Percentiles rank a stretch among this genome's conserved stretches.
These are phyloP conservation scores for Mus pahari DNA, from an alignment of 2,113 vertebrate species.

Conservation along the genomic window DNA sequence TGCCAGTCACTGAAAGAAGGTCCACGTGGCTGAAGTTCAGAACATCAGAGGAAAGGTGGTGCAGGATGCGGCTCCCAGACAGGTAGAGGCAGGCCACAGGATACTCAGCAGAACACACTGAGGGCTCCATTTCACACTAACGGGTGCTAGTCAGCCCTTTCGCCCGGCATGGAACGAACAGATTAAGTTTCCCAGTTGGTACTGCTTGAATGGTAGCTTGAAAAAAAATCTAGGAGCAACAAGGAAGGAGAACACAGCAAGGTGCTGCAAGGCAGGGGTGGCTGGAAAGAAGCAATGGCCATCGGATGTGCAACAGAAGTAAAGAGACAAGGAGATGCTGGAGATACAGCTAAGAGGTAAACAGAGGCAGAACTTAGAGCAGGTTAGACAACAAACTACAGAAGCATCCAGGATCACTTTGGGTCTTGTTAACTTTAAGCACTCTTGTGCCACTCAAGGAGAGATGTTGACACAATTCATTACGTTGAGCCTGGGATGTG, in stretches of 20 bases:
- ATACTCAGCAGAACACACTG: too few relatives aligned
- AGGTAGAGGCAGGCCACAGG: neutral
- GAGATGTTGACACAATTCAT: neutral
- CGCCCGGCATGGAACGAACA: neutral
- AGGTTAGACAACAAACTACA: neutral
- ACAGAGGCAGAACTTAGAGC: neutral
- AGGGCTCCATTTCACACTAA: neutral
- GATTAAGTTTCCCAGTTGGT: neutral
- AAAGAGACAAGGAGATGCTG: neutral
- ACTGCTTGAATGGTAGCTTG: neutral
- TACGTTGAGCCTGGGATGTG: neutral
- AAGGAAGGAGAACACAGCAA: neutral
- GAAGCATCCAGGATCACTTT: neutral
- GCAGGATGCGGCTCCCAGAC: neutral
- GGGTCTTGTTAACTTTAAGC: neutral
- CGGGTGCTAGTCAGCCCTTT: neutral
- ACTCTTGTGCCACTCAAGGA: neutral
- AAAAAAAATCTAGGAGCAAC: neutral
- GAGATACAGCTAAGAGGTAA: neutral
- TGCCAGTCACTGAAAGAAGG: neutral
- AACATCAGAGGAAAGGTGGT: too few relatives aligned
- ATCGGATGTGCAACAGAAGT: neutral
- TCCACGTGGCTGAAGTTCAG: neutral
- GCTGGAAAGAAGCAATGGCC: neutral
- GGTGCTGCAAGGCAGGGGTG: neutral